Percentiles rank a stretch among this genome's conserved stretches.
These are phyloP conservation scores for Masnerella sp. DNA, from an alignment of 2,888 invertebrate species.

Conservation along the genomic window DNA sequence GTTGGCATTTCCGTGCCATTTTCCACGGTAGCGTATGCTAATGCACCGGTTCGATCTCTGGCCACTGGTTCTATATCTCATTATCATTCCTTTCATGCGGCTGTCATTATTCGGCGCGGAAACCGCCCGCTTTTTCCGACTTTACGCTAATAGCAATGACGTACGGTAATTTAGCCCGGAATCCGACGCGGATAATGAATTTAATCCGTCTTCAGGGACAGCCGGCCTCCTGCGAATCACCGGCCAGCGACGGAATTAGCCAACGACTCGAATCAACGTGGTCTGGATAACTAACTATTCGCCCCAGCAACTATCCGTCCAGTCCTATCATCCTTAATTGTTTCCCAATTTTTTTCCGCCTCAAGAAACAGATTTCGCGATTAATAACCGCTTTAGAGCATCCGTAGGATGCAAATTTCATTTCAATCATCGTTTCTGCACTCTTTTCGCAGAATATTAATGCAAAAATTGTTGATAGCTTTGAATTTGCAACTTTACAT, in stretches of 20 bases:
- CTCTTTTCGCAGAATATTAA: no score
- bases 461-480: no score
- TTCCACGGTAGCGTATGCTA: slow-evolving; percentile 56
- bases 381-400: no score
- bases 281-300: slow-evolving; percentile 36
- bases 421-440: no score
- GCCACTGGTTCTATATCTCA: slow-evolving; percentile 60
- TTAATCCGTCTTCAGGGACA: slow-evolving; percentile 50
- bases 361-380: no score
- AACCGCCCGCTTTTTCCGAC: slow-evolving; percentile 42
- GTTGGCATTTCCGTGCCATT: slow-evolving; percentile 48
- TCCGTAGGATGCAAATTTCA: no score
- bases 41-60: slow-evolving; percentile 49
- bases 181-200: slow-evolving; percentile 40
- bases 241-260: slow-evolving; percentile 13
- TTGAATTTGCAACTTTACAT: no score
- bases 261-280: slow-evolving; percentile 21
- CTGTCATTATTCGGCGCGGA: slow-evolving; percentile 72
- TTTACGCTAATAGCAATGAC: slow-evolving; percentile 50
- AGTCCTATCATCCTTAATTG: slow-evolving; percentile 11
- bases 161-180: slow-evolving; percentile 45
- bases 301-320: slow-evolving; percentile 13
- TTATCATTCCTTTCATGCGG: slow-evolving; percentile 74
- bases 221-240: slow-evolving; percentile 21
- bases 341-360: slow-evolving; percentile 8